Evolutionary conservation across 2,797 vertebrate genomes (phyloP), one percentile per base, ranked within the genome.

Genomic region (Sebastes reedi): DNA sequence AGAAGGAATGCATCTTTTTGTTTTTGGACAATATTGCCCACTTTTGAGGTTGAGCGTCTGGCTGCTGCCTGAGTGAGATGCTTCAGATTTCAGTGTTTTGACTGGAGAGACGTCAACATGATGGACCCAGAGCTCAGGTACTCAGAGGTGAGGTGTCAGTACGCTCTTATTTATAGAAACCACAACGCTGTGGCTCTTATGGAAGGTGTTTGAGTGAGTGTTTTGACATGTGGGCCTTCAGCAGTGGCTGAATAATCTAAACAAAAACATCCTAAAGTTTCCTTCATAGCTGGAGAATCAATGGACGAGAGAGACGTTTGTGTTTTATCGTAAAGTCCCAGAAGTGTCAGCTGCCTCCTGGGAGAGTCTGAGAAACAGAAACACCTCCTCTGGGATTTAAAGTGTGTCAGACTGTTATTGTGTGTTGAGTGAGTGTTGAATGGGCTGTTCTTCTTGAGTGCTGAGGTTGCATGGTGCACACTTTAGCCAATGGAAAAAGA

Each of bases 51-150:
- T 16, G 30, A 32, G 46, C 32, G 14, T 32, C 58, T 64, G 5
- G 6, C 22, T 67, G 22, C 59, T 34, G 52, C 58, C 25, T 24
- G 72, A 46, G 66, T 12, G 74, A 74, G 39, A 13, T 25, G 72
- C 64, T 79, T 82, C 27, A 20, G 8, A 9, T 60, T 50, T 60
- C 10, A 27, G 10, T 20, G 67, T 67, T 85, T 69, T 66, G 42
- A 72, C 74, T 50, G 60, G n/a, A 68, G 58, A 70, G 55, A 32
- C 29, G 27, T 69, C 83, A 79, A 24, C 70, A 72, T 72, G 74
- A 92, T 92, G 88, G 93, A 94, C 2, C 91, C 90, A 32, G 93
- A 94, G 79, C 85, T 90, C 84, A 90, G 90, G 76, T 94, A 83
- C 73, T 6, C 71, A 6, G 92, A 94, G 91, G 93, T 93, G 88